phyloP scores from a whole-genome alignment of 2,888 invertebrate species.

The Chelonus formosanus region DNA sequence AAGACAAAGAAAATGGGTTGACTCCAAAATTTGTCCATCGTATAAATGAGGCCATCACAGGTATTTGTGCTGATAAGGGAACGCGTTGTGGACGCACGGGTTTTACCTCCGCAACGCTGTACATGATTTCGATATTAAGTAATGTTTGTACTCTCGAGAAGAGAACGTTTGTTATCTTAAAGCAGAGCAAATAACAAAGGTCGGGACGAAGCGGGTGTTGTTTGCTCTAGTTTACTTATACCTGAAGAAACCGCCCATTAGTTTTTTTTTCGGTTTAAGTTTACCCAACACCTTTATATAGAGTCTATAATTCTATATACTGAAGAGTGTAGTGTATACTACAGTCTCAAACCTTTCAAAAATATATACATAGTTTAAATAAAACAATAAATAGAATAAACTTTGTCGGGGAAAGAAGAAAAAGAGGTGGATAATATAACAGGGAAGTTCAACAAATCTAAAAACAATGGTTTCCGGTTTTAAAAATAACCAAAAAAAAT shows the following conservation, averaged over 20 bases:
- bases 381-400: too few relatives aligned
- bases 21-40: conserved; percentile 54
- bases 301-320: neutral
- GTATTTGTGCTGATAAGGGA: conserved; percentile 58
- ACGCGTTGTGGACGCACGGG: conserved; percentile 25
- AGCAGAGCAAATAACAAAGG: conserved; percentile 55
- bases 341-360: too few relatives aligned
- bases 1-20: neutral
- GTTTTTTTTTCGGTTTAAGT: conserved; percentile 43
- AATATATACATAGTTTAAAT: too few relatives aligned
- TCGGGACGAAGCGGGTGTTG: conserved; percentile 52
- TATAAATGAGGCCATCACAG: conserved; percentile 50
- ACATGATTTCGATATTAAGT: conserved; percentile 58
- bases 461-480: too few relatives aligned
- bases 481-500: too few relatives aligned
- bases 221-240: conserved; percentile 61
- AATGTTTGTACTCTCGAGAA: conserved; percentile 58
- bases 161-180: conserved; percentile 55
- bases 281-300: conserved; percentile 25
- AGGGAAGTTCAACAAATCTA: too few relatives aligned
- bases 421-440: too few relatives aligned
- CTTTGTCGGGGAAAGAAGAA: too few relatives aligned
- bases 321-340: too few relatives aligned
- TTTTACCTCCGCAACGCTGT: conserved; percentile 18
- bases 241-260: conserved; percentile 48